A percentile compares a stretch with the other conserved stretches of the same genome.
Conservation (phyloP, 2,797 vertebrate species). For the Peromyscus aztecus region DNA sequence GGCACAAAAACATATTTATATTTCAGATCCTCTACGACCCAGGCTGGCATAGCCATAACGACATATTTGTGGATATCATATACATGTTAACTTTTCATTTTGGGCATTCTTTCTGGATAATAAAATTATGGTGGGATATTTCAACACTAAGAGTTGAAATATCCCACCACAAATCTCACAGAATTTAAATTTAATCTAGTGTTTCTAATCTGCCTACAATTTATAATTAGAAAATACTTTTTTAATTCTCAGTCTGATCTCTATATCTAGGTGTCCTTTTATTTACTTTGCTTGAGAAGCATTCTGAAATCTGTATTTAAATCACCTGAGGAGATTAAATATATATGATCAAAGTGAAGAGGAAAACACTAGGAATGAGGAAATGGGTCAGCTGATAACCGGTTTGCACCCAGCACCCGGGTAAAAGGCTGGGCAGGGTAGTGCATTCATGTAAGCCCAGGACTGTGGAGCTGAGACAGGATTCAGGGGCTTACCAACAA, state of each 20-base stretch:
- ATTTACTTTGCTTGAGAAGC: background rate
- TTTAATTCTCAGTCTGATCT: background rate
- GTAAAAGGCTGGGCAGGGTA: background rate
- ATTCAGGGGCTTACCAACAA: background rate
- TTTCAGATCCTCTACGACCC: background rate
- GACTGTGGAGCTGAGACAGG: background rate
- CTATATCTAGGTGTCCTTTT: background rate
- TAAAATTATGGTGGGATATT: no score
- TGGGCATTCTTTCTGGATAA: background rate
- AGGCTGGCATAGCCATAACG: background rate
- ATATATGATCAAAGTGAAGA: background rate
- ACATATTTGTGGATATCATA: background rate
- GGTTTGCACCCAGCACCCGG: background rate
- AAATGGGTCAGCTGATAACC: no score
- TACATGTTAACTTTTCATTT: background rate
- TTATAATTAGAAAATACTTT: background rate
- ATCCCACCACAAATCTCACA: background rate
- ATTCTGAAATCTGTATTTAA: background rate
- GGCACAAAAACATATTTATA: background rate
- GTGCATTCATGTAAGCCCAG: no score
- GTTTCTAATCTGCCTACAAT: background rate
- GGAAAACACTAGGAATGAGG: background rate
- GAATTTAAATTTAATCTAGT: conserved; percentile 24
- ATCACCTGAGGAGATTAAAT: background rate
- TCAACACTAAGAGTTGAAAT: background rate